These are phyloP conservation scores for Rhegmatorhina hoffmannsi DNA, from an alignment of 2,113 vertebrate species.

Conservation along the genomic window DNA sequence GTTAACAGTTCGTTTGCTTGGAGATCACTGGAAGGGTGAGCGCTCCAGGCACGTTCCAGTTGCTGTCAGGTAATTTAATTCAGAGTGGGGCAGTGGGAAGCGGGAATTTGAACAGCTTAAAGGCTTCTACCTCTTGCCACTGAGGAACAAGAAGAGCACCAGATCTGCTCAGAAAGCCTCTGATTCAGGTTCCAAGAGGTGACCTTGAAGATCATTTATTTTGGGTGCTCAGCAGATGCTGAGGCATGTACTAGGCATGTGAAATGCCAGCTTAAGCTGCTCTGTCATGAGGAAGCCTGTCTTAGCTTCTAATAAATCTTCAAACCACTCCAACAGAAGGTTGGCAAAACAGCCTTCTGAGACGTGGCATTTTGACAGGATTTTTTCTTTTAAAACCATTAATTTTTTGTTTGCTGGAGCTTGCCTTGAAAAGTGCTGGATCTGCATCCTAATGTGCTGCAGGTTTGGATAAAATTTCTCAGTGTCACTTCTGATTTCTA, in stretches of 20 bases:
- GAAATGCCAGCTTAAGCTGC: background rate
- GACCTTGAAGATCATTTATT: background rate
- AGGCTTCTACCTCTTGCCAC: background rate
- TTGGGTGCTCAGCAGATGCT: background rate
- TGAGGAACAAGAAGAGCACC: background rate
- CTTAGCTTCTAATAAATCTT: background rate
- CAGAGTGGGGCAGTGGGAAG: background rate
- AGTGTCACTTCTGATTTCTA: background rate
- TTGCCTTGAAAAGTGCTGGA: background rate
- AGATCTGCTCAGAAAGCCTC: background rate
- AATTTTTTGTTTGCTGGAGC: background rate
- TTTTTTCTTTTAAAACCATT: background rate
- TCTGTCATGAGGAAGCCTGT: background rate
- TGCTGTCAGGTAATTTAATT: background rate
- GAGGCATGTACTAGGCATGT: background rate
- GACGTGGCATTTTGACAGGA: background rate
- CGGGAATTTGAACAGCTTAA: background rate
- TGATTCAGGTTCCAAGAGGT: background rate
- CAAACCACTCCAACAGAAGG: background rate
- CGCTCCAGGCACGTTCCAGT: slow-evolving; percentile 3
- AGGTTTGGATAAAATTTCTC: background rate
- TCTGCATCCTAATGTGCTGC: background rate
- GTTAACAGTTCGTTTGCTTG: slow-evolving; percentile 2
- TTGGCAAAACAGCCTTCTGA: background rate
- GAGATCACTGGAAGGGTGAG: background rate